Base-by-base conservation (phyloP, 2,888 invertebrate genomes). In the Trichogramma dendrolimi region DNA sequence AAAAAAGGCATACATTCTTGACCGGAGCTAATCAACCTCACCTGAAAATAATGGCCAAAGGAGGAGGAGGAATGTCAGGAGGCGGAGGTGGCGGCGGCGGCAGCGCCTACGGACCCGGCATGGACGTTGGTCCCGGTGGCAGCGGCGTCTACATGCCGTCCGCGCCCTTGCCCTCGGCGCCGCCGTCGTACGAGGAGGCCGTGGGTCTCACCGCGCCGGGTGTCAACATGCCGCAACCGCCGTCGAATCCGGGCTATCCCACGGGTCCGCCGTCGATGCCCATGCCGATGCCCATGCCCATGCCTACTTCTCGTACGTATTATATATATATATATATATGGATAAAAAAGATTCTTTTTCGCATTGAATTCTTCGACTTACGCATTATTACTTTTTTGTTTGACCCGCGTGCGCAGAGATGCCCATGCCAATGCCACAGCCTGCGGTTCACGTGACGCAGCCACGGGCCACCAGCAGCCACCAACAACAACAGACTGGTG, bases 111-210 rank as follows among this genome's bases (percentile, higher is more conserved):
- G 38, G 38, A 14, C 6, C 46, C 51, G 4, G 8, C 27, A 27
- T 27, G 27, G 27, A 27, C 27, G 27, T 0, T 2, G 27, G 27
- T 27, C 62, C 62, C 44, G 40, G 54, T 42, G 44, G 63, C 54
- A 49, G 67, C 64, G 39, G 69, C 55, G 41, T 63, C 64, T 46
- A 66, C 62, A 14, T 27, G 27, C 27, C 27, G 27, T 51, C 68
- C 1, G 69, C 68, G 39, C 71, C 73, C 4, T 62, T 72, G 39
- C 73, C 73, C 0, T 63, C 72, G 5, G 75, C 75, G n/a, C 76
- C 76, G 2, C 76, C 76, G 14, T 75, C 76, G 39, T 76, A 76
- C 46, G 75, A 76, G 57, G 76, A 76, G 60, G 76, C 76, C 8
- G 67, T 76, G 10, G 73, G 71, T 27, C 65, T 70, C 51, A 44